phyloP scores from a whole-genome alignment of 2,888 invertebrate genomes.

The Drosophila histrio region DNA sequence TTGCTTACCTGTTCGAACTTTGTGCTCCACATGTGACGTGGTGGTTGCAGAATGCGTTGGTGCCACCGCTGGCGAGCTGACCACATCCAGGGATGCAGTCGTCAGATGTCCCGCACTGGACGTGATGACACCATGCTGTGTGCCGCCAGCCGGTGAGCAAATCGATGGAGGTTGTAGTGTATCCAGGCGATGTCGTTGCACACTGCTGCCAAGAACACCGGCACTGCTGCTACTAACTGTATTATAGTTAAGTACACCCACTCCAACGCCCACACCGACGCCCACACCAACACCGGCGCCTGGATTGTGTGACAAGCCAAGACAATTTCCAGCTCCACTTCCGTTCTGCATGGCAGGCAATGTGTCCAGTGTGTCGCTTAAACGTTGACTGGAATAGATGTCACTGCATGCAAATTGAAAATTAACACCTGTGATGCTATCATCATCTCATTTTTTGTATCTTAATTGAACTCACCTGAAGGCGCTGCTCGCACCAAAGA shows the following conservation, averaged over 20 bases:
- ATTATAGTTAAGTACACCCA: slow-evolving; percentile 66
- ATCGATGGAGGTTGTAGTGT: slow-evolving; percentile 81
- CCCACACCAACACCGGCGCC: slow-evolving; percentile 57
- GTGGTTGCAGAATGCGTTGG: slow-evolving; percentile 59
- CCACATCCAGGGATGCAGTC: slow-evolving; percentile 52
- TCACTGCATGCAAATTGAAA: slow-evolving; percentile 73
- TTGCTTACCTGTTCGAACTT: slow-evolving; percentile 68
- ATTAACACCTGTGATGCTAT: slow-evolving; percentile 4
- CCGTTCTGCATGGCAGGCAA: slow-evolving; percentile 80
- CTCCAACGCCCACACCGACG: slow-evolving; percentile 53
- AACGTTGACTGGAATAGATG: slow-evolving; percentile 84
- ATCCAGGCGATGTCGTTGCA: slow-evolving; percentile 83
- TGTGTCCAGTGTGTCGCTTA: slow-evolving; percentile 82
- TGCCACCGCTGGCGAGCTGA: slow-evolving; percentile 55
- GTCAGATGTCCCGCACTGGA: slow-evolving; percentile 73
- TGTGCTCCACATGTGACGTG: slow-evolving; percentile 74
- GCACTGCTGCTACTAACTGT: slow-evolving; percentile 82
- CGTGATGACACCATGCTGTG: slow-evolving; percentile 82
- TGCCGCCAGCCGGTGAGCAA: slow-evolving; percentile 78
- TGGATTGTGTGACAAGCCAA: slow-evolving; percentile 81
- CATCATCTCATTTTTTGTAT: too few species aligned
- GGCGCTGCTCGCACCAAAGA: slow-evolving; percentile 89
- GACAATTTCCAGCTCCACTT: slow-evolving; percentile 78
- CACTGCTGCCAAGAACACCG: slow-evolving; percentile 76
- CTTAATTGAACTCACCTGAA: slow-evolving; percentile 86